Evolutionary conservation across 2,888 invertebrate species (phyloP).

Genomic region (Caenorhabditis sinica): DNA sequence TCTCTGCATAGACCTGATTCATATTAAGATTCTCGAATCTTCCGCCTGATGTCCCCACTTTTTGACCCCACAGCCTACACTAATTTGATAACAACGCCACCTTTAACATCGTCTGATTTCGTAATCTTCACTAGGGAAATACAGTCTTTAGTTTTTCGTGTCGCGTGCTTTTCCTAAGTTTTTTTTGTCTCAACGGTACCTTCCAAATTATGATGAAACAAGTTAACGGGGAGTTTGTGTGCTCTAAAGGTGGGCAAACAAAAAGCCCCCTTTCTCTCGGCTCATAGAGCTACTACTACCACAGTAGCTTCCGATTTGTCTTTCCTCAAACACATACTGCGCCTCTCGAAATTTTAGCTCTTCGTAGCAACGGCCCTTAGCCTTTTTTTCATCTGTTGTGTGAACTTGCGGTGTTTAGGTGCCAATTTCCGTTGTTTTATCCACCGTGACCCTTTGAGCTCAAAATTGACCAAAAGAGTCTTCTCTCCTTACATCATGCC

Average conservation of each 20-base stretch:
- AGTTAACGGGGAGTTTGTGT: constrained; percentile 37
- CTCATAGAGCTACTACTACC: constrained; percentile 30
- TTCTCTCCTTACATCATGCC: constrained; percentile 3
- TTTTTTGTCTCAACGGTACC: background rate
- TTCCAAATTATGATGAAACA: constrained; percentile 56
- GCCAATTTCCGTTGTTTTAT: constrained; percentile 12
- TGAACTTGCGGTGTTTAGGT: constrained; percentile 7
- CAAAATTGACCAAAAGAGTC: background rate
- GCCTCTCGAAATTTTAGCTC: constrained; percentile 30
- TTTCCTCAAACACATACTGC: constrained; percentile 43
- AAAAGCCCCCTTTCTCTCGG: constrained; percentile 1
- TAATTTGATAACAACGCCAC: constrained; percentile 43
- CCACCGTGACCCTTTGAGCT: background rate
- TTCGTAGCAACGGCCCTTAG: constrained; percentile 7
- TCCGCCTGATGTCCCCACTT: constrained; percentile 17
- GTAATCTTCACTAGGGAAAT: constrained; percentile 23
- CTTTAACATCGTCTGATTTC: constrained; percentile 34
- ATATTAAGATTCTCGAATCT: background rate
- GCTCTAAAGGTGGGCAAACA: constrained; percentile 57
- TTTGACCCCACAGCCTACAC: constrained; percentile 18
- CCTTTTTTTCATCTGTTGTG: background rate
- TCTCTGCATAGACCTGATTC: no score
- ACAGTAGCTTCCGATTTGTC: constrained; percentile 38
- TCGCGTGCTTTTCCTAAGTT: constrained; percentile 28
- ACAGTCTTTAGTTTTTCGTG: constrained; percentile 33